These are phyloP conservation scores for Crax fasciolata DNA, from an alignment of 2,797 vertebrate genomes.

Conservation along the genomic window DNA sequence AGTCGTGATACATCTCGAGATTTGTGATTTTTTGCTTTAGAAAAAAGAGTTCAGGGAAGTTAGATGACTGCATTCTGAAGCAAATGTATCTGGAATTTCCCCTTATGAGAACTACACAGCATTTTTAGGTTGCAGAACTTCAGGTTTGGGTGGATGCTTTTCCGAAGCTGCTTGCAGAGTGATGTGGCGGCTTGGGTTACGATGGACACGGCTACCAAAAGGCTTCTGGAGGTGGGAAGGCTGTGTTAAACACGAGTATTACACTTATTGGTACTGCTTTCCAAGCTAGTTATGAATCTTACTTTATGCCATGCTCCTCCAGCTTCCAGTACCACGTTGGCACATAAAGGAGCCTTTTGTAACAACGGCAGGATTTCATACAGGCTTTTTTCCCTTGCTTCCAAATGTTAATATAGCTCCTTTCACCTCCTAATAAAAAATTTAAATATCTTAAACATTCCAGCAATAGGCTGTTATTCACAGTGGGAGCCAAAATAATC, in stretches of 20 bases:
- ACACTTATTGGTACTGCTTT: background rate
- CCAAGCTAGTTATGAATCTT: background rate
- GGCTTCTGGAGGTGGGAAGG: background rate
- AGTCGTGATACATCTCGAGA: background rate
- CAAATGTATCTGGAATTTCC: background rate
- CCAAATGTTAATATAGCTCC: conserved; percentile 16
- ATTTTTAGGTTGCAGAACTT: background rate
- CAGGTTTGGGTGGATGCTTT: background rate
- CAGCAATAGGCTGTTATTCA: conserved; percentile 26
- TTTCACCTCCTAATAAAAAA: conserved; percentile 44
- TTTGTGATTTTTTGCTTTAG: background rate
- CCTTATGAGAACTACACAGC: background rate
- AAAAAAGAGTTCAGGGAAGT: background rate
- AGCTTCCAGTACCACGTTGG: background rate
- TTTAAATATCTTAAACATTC: conserved; percentile 50
- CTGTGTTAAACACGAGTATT: background rate
- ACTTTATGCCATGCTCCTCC: background rate
- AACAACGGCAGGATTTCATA: background rate
- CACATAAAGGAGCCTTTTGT: conserved; percentile 6
- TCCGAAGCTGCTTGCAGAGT: background rate
- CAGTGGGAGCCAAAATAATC: conserved; percentile 35
- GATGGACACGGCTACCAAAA: background rate
- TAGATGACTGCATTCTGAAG: background rate
- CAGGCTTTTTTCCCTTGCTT: background rate
- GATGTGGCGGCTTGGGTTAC: background rate